Percentiles rank a stretch among this genome's conserved stretches.
phyloP scores from a whole-genome alignment of 2,888 invertebrate species.

The Melanostoma mellinum region DNA sequence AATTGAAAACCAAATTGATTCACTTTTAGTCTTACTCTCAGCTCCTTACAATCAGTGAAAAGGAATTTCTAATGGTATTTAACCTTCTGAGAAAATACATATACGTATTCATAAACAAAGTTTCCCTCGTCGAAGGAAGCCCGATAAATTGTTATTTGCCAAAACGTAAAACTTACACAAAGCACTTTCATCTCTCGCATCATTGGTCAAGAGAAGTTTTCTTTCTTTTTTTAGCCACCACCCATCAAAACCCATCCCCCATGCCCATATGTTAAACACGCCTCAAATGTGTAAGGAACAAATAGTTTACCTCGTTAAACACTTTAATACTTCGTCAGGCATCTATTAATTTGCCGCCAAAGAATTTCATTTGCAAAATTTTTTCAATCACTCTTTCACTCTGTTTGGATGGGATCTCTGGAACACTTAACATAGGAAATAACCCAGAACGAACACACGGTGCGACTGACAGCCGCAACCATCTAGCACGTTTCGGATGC shows the following conservation, averaged over 20 bases:
- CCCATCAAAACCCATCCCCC: conserved; percentile 4
- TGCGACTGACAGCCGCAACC: conserved; percentile 64
- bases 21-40: too few species aligned
- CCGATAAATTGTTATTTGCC: too few species aligned
- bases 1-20: too few species aligned
- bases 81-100: too few species aligned
- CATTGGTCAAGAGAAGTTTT: too few species aligned
- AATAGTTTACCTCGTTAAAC: conserved; percentile 49
- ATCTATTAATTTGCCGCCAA: conserved; percentile 60
- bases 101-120: too few species aligned
- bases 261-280: background rate
- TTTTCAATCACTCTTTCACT: conserved; percentile 41
- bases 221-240: background rate
- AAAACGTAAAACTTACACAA: too few species aligned
- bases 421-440: conserved; percentile 70
- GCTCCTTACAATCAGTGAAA: too few species aligned
- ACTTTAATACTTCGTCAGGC: conserved; percentile 57
- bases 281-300: background rate
- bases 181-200: too few species aligned
- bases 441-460: conserved; percentile 59
- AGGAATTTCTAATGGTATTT: too few species aligned
- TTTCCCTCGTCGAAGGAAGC: too few species aligned
- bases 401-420: conserved; percentile 50
- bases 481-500: conserved; percentile 68
- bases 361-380: conserved; percentile 64